Base-by-base conservation (phyloP, 2,113 vertebrate genomes). In the Hippocampus comes region DNA sequence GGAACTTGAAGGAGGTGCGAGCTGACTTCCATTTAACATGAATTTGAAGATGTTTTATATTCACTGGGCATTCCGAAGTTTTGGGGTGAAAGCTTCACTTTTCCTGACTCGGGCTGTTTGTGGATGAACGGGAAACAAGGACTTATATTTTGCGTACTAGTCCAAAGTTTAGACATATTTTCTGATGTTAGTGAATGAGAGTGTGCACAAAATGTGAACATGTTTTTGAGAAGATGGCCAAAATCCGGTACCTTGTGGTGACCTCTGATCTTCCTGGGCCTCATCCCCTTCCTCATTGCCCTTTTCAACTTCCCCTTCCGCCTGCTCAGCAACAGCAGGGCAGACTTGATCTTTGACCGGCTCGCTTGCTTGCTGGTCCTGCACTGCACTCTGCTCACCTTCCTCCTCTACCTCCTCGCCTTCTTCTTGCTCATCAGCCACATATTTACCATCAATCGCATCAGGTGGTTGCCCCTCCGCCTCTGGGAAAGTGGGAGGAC, bases 401-500 rank as follows among this genome's bases (percentile, higher is more conserved):
- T 79, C 66, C 0, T 25, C 72, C 68, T 84, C 74, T n/a, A 76
- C 64, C 20, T 77, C 72, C 21, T 81, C 56, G 17, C 18, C 80
- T 51, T 86, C 80, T 56, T 82, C 77, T 20, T 74, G 55, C 1
- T 81, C 71, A 57, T 78, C 66, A 3, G 63, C 55, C 1, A 82
- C 77, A 48, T 20, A 81, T 27, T 84, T 76, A 10, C 89, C 88
- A 38, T 49, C 78, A 11, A 78, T 75, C 20, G 48, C 20, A 9
- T 1, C 59, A 25, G 77, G 69, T 38, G 56, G 78, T 70, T 86
- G 72, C 53, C 43, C 67, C 25, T 89, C 89, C 57, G 79, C 60
- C 53, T 93, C 87, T 20, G 89, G 83, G 77, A 98, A 90, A 84
- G 89, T 84, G 10, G 97, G 97, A 83, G 93, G 96, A 79, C 27